Evolutionary conservation across 2,113 vertebrate genomes (phyloP).

Genomic region (Neotragus moschatus): DNA sequence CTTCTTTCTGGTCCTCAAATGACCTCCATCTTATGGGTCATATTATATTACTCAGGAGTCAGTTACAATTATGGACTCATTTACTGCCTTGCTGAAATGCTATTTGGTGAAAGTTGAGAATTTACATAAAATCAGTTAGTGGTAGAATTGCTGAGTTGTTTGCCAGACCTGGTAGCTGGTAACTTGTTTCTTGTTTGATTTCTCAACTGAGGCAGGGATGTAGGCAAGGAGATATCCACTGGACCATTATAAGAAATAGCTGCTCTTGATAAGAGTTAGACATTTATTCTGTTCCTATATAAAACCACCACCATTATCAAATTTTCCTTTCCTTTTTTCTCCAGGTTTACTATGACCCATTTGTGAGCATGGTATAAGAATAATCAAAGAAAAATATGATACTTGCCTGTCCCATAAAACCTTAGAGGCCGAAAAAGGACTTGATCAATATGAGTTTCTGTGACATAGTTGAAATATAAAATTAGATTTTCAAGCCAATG

Average conservation of each 20-base stretch:
- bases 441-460: background rate
- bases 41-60: background rate
- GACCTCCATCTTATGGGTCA: background rate
- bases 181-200: slow-evolving; percentile 37
- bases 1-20: slow-evolving; percentile 4
- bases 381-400: slow-evolving; percentile 23
- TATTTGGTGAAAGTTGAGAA: background rate
- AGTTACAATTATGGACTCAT: background rate
- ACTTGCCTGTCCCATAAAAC: background rate
- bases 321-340: background rate
- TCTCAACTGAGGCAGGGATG: background rate
- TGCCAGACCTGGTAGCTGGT: background rate
- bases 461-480: background rate
- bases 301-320: slow-evolving; percentile 14
- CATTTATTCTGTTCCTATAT: background rate
- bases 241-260: background rate
- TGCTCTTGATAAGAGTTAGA: slow-evolving; percentile 23
- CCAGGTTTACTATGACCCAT: slow-evolving; percentile 5
- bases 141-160: slow-evolving; percentile 8
- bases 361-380: background rate
- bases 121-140: slow-evolving; percentile 38
- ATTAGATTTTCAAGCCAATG: background rate
- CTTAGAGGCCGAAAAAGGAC: background rate
- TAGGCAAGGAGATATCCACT: background rate
- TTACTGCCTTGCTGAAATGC: slow-evolving; percentile 25